phyloP scores from a whole-genome alignment of 2,797 vertebrate genomes.

The Euthynnus affinis region DNA sequence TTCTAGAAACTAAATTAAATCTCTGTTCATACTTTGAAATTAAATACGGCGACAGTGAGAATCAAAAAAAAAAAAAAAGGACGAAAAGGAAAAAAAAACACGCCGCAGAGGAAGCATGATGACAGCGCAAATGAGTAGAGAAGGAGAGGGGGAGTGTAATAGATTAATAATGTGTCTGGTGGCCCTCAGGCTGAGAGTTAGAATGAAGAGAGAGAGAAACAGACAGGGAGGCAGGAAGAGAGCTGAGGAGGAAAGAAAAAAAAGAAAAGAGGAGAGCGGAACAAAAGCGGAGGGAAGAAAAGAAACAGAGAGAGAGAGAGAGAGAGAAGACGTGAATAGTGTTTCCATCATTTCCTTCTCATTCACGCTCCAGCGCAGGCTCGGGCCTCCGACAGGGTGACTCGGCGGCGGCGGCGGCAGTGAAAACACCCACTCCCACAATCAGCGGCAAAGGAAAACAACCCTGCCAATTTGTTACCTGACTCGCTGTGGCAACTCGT shows the following conservation, averaged over 20 bases:
- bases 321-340: slow-evolving; percentile 34
- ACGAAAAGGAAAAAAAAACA: slow-evolving; percentile 7
- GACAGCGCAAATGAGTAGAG: slow-evolving; percentile 61
- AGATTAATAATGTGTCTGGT: slow-evolving; percentile 71
- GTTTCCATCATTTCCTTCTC: slow-evolving; percentile 58
- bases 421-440: slow-evolving; percentile 65
- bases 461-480: slow-evolving; percentile 77
- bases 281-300: not conserved
- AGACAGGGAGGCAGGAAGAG: slow-evolving; percentile 20
- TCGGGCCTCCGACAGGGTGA: slow-evolving; percentile 46
- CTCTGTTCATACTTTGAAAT: slow-evolving; percentile 52
- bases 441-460: slow-evolving; percentile 65
- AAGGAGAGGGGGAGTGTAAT: slow-evolving; percentile 44
- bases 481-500: slow-evolving; percentile 60
- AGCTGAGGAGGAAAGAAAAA: slow-evolving; percentile 28
- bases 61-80: slow-evolving; percentile 18
- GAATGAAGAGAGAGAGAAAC: slow-evolving; percentile 24
- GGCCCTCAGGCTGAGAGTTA: slow-evolving; percentile 48
- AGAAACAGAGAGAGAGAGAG: slow-evolving; percentile 15
- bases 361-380: slow-evolving; percentile 58
- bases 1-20: slow-evolving; percentile 52
- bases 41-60: slow-evolving; percentile 38
- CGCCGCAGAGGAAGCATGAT: slow-evolving; percentile 42
- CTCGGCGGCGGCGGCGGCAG: slow-evolving; percentile 18
- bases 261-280: not conserved